phyloP scores from a whole-genome alignment of 2,888 invertebrate genomes.

The Choristoneura rosaceana region DNA sequence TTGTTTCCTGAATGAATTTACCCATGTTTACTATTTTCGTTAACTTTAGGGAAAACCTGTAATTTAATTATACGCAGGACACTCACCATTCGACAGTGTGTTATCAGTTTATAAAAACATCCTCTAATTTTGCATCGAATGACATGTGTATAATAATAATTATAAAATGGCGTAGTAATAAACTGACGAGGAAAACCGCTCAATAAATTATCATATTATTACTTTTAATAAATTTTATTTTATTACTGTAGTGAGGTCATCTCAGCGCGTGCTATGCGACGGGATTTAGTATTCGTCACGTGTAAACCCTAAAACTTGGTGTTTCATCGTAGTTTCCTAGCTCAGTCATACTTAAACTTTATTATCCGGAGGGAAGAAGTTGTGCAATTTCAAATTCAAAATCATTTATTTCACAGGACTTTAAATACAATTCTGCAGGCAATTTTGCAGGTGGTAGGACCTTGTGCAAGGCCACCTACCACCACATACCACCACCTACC shows the following conservation, averaged over 20 bases:
- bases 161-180: constrained; percentile 18
- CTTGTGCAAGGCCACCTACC: too few species aligned
- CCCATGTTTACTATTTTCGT: not conserved
- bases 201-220: constrained; percentile 53
- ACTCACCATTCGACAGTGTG: not conserved
- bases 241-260: constrained; percentile 30
- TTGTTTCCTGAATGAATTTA: constrained; percentile 17
- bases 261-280: constrained; percentile 14
- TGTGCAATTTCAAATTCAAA: too few species aligned
- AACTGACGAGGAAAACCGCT: constrained; percentile 57
- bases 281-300: constrained; percentile 26
- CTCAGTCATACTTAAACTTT: not conserved
- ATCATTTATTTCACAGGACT: too few species aligned
- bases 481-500: too few species aligned
- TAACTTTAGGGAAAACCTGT: constrained; percentile 9
- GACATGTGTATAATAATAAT: constrained; percentile 15
- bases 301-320: constrained; percentile 12
- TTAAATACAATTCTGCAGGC: too few species aligned
- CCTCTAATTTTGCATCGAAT: not conserved
- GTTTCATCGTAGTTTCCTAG: not conserved
- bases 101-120: not conserved
- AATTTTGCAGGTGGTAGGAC: too few species aligned
- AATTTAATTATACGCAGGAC: not conserved
- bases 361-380: too few species aligned
- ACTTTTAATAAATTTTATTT: constrained; percentile 41